phyloP scores from a whole-genome alignment of 2,113 vertebrate species.

The Galeopterus variegatus region DNA sequence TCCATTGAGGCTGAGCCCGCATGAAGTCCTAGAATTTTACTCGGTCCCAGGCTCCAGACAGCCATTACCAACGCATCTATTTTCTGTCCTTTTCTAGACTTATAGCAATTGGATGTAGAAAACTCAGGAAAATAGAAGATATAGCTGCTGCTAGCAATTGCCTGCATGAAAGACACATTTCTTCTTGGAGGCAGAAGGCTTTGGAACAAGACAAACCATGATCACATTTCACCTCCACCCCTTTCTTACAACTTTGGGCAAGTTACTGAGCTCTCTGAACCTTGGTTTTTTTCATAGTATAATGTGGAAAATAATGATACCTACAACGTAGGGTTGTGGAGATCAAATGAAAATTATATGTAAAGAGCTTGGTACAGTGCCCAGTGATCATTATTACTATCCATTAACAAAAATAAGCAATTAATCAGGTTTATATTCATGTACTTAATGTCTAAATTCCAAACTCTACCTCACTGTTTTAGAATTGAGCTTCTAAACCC shows the following conservation, averaged over 20 bases:
- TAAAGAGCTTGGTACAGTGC: neutral
- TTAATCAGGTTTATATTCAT: neutral
- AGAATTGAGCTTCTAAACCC: neutral
- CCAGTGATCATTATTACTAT: neutral
- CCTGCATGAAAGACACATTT: neutral
- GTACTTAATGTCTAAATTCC: neutral
- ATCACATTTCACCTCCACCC: neutral
- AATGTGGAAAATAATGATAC: neutral
- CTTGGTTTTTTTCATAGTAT: neutral
- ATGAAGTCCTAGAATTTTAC: no score
- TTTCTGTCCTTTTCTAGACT: no score
- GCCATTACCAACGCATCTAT: no score
- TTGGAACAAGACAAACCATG: neutral
- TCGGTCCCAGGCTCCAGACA: no score
- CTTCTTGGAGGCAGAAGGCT: neutral
- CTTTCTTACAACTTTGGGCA: neutral
- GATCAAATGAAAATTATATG: neutral
- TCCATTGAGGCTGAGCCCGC: no score
- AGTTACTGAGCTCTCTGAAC: neutral
- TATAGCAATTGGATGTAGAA: no score
- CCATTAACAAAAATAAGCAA: slow-evolving; percentile 19
- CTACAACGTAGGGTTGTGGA: neutral
- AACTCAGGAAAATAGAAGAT: no score
- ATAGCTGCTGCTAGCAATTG: no score
- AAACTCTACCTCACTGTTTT: neutral